Evolutionary conservation across 2,797 vertebrate species (phyloP).

Genomic region (Chelon labrosus): DNA sequence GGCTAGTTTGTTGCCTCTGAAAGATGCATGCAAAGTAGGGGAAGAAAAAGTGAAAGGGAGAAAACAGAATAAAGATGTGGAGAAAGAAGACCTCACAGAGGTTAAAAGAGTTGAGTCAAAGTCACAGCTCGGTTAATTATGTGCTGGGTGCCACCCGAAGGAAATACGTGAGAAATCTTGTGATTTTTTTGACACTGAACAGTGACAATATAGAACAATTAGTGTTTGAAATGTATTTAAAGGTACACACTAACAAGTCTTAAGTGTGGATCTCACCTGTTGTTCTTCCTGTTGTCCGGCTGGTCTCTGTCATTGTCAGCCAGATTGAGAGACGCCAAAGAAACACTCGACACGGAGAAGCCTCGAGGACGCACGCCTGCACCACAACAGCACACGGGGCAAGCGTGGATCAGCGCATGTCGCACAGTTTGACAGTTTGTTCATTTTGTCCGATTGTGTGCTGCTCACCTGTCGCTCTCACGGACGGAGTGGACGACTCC

Average conservation of each 20-base stretch:
- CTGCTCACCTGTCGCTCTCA: conserved; percentile 88
- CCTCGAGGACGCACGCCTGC: conserved; percentile 89
- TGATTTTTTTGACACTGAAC: not conserved
- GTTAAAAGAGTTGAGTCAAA: conserved; percentile 8
- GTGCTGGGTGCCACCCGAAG: not conserved
- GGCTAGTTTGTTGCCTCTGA: conserved; percentile 85
- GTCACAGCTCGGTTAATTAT: not conserved
- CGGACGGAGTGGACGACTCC: conserved; percentile 89
- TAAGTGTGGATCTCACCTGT: conserved; percentile 85
- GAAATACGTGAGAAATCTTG: not conserved
- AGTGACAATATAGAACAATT: not conserved
- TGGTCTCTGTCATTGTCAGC: conserved; percentile 91
- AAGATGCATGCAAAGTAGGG: conserved; percentile 67
- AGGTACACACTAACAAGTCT: too few relatives aligned
- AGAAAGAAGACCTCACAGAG: conserved; percentile 21
- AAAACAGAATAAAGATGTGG: conserved; percentile 49
- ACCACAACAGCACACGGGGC: conserved; percentile 56
- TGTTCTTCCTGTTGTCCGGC: conserved; percentile 92
- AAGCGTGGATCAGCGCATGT: not conserved
- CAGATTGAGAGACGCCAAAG: conserved; percentile 95
- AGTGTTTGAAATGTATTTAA: not conserved
- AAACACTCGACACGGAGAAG: conserved; percentile 95
- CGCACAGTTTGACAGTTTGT: too few relatives aligned
- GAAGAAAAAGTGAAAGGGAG: conserved; percentile 53
- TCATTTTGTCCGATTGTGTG: too few relatives aligned